These are phyloP conservation scores for Salvelinus sp. DNA, from an alignment of 2,113 vertebrate species.

Conservation along the genomic window DNA sequence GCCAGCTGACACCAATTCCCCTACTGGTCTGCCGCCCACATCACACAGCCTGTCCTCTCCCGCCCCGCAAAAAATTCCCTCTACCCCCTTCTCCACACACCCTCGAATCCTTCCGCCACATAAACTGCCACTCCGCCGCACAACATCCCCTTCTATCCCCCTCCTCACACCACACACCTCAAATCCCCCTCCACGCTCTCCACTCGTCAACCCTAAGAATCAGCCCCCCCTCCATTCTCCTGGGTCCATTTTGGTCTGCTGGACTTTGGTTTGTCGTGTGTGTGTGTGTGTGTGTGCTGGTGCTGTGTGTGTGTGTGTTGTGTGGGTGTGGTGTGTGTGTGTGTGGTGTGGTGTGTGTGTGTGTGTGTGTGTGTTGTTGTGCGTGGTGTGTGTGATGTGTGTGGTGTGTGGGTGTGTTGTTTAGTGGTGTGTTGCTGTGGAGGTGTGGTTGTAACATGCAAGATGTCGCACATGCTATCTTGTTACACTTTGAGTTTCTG, in stretches of 20 bases:
- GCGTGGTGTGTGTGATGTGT: not conserved
- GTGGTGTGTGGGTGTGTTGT: not conserved
- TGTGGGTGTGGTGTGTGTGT: not conserved
- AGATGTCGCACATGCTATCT: no score
- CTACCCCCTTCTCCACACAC: slow-evolving; percentile 47
- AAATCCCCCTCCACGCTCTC: slow-evolving; percentile 26
- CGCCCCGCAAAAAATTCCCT: slow-evolving; percentile 39
- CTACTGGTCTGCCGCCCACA: slow-evolving; percentile 71
- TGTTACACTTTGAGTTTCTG: no score
- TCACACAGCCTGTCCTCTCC: not conserved
- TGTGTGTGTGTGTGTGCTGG: slow-evolving; percentile 16
- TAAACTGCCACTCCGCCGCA: no score
- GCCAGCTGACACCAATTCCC: slow-evolving; percentile 99
- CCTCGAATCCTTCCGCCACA: no score
- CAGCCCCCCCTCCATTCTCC: slow-evolving; percentile 16
- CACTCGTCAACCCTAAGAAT: slow-evolving; percentile 38
- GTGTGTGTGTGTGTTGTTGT: not conserved
- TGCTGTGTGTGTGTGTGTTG: not conserved
- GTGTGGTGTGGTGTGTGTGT: not conserved
- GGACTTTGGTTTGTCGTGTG: not conserved
- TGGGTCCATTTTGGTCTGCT: slow-evolving; percentile 38
- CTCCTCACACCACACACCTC: slow-evolving; percentile 44
- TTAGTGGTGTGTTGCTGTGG: no score
- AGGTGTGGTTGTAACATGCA: no score
- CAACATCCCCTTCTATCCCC: slow-evolving; percentile 8